A percentile compares a stretch with the other conserved stretches of the same genome.
These are phyloP conservation scores for Poecile montanus DNA, from an alignment of 2,797 vertebrate species.

Conservation along the genomic window DNA sequence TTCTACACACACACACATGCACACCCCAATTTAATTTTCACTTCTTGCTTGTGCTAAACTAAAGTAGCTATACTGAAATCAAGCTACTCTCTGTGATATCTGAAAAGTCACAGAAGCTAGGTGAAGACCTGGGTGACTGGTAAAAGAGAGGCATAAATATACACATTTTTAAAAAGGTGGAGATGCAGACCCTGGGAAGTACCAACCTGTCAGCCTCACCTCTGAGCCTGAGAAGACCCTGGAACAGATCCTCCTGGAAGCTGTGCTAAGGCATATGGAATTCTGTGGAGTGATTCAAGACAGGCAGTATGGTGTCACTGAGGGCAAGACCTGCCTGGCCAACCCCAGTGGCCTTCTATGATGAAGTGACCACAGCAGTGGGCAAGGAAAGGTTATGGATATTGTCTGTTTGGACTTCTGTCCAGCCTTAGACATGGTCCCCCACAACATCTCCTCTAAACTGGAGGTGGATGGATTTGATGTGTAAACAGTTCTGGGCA, in stretches of 20 bases:
- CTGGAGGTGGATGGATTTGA: background rate
- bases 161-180: background rate
- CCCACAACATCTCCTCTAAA: background rate
- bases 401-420: background rate
- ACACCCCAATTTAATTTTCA: background rate
- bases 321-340: background rate
- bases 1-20: no score
- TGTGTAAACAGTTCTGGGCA: no score
- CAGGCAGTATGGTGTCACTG: rapidly evolving
- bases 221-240: background rate
- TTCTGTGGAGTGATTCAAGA: background rate
- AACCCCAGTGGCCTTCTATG: background rate
- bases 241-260: background rate
- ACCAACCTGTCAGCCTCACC: background rate
- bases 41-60: background rate
- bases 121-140: background rate
- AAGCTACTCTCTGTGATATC: no score
- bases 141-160: background rate
- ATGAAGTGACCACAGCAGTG: background rate
- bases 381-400: background rate
- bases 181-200: background rate
- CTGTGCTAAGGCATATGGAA: background rate
- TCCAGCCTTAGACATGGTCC: background rate
- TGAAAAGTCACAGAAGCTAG: background rate
- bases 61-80: background rate